phyloP scores from a whole-genome alignment of 2,888 invertebrate species.

The Melinaea menophilus region DNA sequence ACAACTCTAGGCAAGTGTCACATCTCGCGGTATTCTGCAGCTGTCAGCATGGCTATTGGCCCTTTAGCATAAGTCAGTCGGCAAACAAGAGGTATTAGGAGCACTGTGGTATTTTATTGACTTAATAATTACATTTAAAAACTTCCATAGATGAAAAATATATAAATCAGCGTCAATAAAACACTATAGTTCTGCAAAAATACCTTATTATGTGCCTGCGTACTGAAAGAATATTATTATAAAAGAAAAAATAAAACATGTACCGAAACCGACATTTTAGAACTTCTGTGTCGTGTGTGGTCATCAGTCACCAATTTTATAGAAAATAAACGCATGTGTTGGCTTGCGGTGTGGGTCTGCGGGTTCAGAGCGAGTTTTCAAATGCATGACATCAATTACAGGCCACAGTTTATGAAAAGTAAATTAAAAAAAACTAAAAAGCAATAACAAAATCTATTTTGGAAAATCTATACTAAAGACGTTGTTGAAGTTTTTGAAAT shows the following conservation, averaged over 20 bases:
- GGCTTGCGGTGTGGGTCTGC: conserved; percentile 26
- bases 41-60: conserved; percentile 53
- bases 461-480: too few relatives aligned
- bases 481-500: not conserved
- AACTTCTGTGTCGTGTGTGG: not conserved
- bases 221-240: not conserved
- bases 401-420: not conserved
- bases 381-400: not conserved
- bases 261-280: not conserved
- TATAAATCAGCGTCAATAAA: conserved; percentile 9
- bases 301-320: not conserved
- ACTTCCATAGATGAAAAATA: conserved; percentile 4
- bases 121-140: conserved; percentile 5
- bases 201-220: not conserved
- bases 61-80: conserved; percentile 22
- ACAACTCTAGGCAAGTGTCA: conserved; percentile 70
- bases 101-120: conserved; percentile 16
- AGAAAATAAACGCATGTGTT: conserved; percentile 18
- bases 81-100: conserved; percentile 2
- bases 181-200: not conserved
- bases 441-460: not conserved
- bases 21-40: conserved; percentile 79
- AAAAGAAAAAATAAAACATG: not conserved
- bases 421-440: not conserved
- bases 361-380: conserved; percentile 2